phyloP scores from a whole-genome alignment of 2,888 invertebrate species.

The Oscheius onirici region DNA sequence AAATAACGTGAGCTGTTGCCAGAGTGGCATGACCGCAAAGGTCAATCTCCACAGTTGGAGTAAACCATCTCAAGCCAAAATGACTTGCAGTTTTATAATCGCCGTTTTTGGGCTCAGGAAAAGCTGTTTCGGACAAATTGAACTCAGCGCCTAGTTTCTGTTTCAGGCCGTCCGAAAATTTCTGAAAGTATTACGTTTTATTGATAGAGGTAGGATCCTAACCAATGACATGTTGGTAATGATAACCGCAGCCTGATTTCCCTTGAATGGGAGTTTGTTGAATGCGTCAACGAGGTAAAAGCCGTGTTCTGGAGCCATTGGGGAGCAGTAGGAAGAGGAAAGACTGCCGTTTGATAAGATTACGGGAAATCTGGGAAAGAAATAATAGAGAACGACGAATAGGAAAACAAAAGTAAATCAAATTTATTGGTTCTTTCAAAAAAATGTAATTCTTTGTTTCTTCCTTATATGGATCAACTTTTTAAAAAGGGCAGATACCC shows the following conservation, averaged over 20 bases:
- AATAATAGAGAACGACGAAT: no score
- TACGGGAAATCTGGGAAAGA: no score
- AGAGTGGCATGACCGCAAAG: conserved; percentile 77
- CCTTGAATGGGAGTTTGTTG: conserved; percentile 73
- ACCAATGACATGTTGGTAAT: conserved; percentile 45
- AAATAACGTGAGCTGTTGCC: conserved; percentile 75
- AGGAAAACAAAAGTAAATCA: no score
- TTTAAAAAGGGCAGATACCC: no score
- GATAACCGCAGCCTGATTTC: conserved; percentile 76
- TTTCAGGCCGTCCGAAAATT: conserved; percentile 70
- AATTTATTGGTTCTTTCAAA: no score
- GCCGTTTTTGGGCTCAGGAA: conserved; percentile 69
- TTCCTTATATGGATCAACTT: no score
- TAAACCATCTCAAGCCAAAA: conserved; percentile 76
- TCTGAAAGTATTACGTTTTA: neutral
- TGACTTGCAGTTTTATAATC: conserved; percentile 52
- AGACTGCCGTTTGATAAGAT: no score
- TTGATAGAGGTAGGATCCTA: neutral
- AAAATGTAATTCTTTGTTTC: no score
- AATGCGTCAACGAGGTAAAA: conserved; percentile 75
- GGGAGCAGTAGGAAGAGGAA: no score
- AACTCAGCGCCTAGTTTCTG: conserved; percentile 76
- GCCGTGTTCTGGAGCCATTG: neutral
- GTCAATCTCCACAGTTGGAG: conserved; percentile 75
- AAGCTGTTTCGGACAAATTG: conserved; percentile 77